Conservation (phyloP, 2,797 vertebrate genomes). For the Emydoidea blandingii region DNA sequence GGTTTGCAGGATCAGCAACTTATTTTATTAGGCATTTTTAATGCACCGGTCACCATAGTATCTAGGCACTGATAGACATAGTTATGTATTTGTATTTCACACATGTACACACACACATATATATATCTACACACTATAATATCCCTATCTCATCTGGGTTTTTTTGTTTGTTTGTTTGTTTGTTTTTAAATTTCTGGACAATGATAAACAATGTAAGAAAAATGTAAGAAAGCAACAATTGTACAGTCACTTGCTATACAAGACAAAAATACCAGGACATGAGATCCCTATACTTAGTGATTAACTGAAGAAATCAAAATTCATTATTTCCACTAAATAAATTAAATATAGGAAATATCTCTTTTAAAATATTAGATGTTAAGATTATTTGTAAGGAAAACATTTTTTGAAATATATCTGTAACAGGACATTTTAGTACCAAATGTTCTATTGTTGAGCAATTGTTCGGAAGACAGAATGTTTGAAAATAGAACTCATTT, state of each 20-base stretch:
- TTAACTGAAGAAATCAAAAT: constrained; percentile 29
- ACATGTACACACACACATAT: neutral
- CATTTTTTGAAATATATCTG: constrained; percentile 7
- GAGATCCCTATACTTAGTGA: neutral
- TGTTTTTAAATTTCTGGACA: neutral
- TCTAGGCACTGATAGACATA: fast-evolving
- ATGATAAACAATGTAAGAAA: neutral
- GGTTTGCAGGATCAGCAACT: neutral
- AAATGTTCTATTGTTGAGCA: constrained; percentile 30
- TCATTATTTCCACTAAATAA: neutral
- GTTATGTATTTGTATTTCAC: neutral
- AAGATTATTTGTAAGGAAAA: neutral
- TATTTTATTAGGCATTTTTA: neutral
- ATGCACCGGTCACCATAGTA: neutral
- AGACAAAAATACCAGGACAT: neutral
- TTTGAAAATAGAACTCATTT: constrained; percentile 19
- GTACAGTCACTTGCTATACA: neutral
- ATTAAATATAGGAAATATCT: constrained; percentile 2
- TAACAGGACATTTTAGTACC: neutral
- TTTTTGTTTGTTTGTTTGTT: neutral
- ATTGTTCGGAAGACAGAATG: constrained; percentile 8
- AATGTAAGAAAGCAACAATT: constrained; percentile 25
- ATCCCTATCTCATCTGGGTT: neutral
- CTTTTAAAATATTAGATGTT: neutral
- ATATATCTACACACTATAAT: neutral